phyloP scores from a whole-genome alignment of 2,888 invertebrate species.

The Melanophora roralis region DNA sequence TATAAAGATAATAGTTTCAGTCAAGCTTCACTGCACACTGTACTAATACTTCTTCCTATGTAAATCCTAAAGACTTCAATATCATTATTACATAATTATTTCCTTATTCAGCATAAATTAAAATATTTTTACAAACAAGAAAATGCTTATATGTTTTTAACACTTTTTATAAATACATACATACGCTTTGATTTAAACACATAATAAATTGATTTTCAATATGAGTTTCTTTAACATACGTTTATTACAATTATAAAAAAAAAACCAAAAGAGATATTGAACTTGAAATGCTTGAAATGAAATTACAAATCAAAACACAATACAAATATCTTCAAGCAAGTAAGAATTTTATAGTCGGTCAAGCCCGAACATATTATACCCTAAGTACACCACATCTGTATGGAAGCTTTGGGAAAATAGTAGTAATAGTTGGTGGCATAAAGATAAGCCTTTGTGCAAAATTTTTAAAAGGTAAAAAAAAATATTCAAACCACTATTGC shows the following conservation, averaged over 20 bases:
- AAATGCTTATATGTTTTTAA: neutral
- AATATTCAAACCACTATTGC: no score
- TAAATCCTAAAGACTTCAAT: neutral
- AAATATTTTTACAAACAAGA: neutral
- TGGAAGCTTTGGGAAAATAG: no score
- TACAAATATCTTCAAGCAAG: neutral
- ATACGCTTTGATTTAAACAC: neutral
- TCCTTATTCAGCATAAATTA: conserved; percentile 10
- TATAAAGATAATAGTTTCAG: neutral
- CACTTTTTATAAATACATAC: neutral
- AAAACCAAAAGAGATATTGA: conserved; percentile 24
- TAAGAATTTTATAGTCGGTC: no score
- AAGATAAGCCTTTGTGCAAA: no score
- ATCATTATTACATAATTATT: conserved; percentile 26
- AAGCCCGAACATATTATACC: no score
- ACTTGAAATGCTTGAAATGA: conserved; percentile 50
- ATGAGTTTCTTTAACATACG: neutral
- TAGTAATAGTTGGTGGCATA: no score
- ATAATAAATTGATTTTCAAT: neutral
- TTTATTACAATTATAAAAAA: neutral
- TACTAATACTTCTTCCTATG: no score
- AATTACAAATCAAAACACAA: conserved; percentile 4
- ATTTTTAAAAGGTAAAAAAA: no score
- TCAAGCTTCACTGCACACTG: no score
- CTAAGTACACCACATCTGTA: no score